A percentile compares a stretch with the other conserved stretches of the same genome.
phyloP scores from a whole-genome alignment of 2,797 vertebrate genomes.

The Bufotes viridis region DNA sequence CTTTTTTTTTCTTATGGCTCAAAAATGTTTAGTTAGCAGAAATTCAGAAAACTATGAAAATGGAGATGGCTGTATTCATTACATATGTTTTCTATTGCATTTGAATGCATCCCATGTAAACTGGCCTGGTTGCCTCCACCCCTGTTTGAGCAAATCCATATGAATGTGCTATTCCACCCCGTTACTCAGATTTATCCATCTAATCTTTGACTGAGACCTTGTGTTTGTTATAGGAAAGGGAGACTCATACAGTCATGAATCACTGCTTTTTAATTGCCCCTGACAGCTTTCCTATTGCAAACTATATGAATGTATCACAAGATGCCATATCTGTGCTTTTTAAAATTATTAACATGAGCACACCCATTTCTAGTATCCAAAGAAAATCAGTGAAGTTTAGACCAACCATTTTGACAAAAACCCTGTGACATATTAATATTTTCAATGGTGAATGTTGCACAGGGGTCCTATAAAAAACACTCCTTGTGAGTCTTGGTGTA shows the following conservation, averaged over 20 bases:
- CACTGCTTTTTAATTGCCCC: not conserved
- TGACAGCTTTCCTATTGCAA: not conserved
- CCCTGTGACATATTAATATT: no score
- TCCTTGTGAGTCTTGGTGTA: no score
- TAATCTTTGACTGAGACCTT: not conserved
- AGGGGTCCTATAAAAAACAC: not conserved
- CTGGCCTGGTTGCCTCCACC: not conserved
- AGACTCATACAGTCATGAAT: not conserved
- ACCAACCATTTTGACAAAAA: no score
- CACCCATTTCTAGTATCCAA: not conserved
- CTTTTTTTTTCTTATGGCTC: not conserved
- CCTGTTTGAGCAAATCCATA: slow-evolving; percentile 6
- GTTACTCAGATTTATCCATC: not conserved
- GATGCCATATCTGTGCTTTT: not conserved
- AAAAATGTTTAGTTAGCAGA: not conserved
- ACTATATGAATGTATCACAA: not conserved
- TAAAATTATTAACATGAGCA: not conserved
- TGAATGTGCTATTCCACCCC: not conserved
- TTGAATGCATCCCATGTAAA: not conserved
- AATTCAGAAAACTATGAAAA: not conserved
- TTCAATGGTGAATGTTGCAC: not conserved
- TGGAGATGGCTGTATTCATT: not conserved
- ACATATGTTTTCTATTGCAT: slow-evolving; percentile 10
- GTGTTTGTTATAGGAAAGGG: not conserved
- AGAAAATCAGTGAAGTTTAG: no score